A percentile compares a stretch with the other conserved stretches of the same genome.
Evolutionary conservation across 2,113 vertebrate species (phyloP).

Genomic region (Halichoerus grypus): DNA sequence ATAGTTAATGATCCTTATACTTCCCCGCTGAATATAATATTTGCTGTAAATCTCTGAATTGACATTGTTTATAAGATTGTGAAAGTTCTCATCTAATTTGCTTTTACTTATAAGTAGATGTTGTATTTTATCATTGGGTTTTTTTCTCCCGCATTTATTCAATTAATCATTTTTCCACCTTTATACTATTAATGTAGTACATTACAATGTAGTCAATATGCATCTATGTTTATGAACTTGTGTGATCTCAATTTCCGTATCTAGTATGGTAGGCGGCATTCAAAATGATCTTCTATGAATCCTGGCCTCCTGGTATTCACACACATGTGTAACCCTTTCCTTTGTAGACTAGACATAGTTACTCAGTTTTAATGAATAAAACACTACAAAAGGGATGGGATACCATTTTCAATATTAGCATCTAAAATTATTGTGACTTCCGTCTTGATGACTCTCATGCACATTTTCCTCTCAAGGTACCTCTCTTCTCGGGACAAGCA

Average conservation of each 20-base stretch:
- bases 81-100: neutral
- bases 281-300: neutral
- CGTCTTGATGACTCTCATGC: neutral
- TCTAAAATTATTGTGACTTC: neutral
- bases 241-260: neutral
- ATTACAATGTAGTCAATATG: neutral
- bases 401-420: neutral
- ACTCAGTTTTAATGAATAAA: neutral
- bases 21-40: neutral
- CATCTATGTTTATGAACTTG: neutral
- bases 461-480: neutral
- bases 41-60: neutral
- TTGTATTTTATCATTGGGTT: neutral
- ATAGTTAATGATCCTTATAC: neutral
- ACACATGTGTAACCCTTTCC: neutral
- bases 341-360: neutral
- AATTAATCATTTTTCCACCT: neutral
- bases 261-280: neutral
- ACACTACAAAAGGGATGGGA: neutral
- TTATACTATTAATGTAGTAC: neutral
- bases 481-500: neutral
- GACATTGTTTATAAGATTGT: neutral
- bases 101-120: neutral
- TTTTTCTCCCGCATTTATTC: neutral
- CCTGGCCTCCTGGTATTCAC: neutral